Evolutionary conservation across 2,797 vertebrate genomes (phyloP), one percentile per base, ranked within the genome.

Genomic region (Vipera latastei): DNA sequence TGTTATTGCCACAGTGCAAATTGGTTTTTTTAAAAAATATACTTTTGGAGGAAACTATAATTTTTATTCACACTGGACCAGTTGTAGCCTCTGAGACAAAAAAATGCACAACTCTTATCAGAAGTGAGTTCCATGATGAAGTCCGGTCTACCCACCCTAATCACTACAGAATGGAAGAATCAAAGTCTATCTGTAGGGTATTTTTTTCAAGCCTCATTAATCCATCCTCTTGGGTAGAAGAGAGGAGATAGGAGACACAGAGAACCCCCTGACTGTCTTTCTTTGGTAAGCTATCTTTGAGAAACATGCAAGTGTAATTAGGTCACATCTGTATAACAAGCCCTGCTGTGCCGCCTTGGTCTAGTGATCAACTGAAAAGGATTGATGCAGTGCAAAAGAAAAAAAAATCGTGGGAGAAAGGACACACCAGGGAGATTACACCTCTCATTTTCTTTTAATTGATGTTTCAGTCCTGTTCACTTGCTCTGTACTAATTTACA

Each of bases 401-500:
- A 88, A 55, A 6, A 95, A 92, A 6, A 53, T 53, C 4, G 1
- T 0, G 0, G 56, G 94, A 90, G 94, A 91, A 88, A 22, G 69
- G 78, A 95, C 94, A 93, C 16, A 93, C 92, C 91, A 95, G 90
- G 94, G 89, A 95, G 95, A 94, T 14, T 55, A 83, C 57, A 94
- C 90, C 91, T 96, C 60, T 9, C 6, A 12, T 91, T 86, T 91
- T 92, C 73, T 93, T 95, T 92, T 88, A 94, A 93, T 73, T 94
- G 91, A 94, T 89, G 90, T 91, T 91, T 94, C 94, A 96, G 96
- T 96, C 93, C 90, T 86, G 92, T 92, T 96, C 32, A 51, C 89
- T 95, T 94, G 93, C 93, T 86, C 90, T 55, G 91, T 87, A 86
- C 55, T 83, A 51, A 9, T 38, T 69, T 94, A 78, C 56, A 92